Percentiles rank a stretch among this genome's conserved stretches.
Conservation (phyloP, 1,140 invertebrate species). For the Trypoxylus dichotomus region DNA sequence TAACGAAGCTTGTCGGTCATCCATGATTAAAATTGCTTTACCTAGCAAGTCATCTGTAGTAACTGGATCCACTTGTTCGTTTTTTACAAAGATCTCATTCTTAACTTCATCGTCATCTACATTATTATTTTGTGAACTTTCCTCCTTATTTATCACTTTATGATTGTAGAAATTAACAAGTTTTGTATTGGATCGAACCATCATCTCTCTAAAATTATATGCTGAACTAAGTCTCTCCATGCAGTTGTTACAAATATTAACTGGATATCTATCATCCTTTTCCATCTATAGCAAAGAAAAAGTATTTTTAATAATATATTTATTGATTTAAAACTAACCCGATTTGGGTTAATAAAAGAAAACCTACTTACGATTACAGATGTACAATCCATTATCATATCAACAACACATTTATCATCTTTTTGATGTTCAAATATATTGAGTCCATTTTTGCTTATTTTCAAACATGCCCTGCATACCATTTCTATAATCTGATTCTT, state of each 20-base stretch:
- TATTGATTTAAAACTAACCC: not conserved
- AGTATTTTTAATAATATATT: not conserved
- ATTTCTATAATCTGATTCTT: too few species aligned
- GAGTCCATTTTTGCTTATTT: too few species aligned
- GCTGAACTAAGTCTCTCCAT: not conserved
- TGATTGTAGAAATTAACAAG: not conserved
- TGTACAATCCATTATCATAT: conserved; percentile 3
- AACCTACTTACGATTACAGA: not conserved
- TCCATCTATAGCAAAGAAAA: not conserved
- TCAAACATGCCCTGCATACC: too few species aligned
- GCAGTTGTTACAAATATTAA: not conserved
- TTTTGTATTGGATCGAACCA: not conserved
- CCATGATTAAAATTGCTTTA: not conserved
- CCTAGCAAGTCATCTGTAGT: not conserved
- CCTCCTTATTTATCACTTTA: not conserved
- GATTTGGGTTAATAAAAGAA: not conserved
- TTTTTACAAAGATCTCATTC: not conserved
- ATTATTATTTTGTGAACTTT: not conserved
- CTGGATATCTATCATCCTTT: not conserved
- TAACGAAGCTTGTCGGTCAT: not conserved
- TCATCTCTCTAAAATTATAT: not conserved
- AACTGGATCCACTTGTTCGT: not conserved
- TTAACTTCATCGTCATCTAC: not conserved
- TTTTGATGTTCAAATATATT: too few species aligned
- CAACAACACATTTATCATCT: not conserved